Evolutionary conservation across 2,888 invertebrate species (phyloP), one percentile per base, ranked within the genome.

Genomic region (Cheiracanthium punctorium): DNA sequence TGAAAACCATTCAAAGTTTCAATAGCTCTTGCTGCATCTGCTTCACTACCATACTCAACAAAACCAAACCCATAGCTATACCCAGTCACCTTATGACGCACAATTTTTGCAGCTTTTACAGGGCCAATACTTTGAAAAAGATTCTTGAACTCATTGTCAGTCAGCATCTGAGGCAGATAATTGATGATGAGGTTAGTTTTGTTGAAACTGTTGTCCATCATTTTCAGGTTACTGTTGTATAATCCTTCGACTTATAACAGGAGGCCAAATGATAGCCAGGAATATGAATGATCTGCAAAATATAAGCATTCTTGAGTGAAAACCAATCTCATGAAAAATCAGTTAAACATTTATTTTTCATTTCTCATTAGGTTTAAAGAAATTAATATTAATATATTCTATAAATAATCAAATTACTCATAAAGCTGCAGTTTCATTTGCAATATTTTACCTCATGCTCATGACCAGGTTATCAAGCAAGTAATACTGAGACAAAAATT

Each of bases 1-100:
- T 95, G 95, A 89, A 95, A 94, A 41, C 97, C 97, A 92, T 98
- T 97, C 90, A 97, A 93, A 65, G 95, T 95, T 90, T 95, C 94
- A 89, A 98, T 97, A 71, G 98, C 98, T 90, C 95, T 94, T 80
- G 94, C 92, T 48, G 98, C 97, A 92, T 97, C 96, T 91, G 95
- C 95, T 89, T 96, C 95, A 85, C 95, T 94, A 77, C 95, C 94
- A 92, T 96, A 98, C 92, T 98, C 97, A 69, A 98, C 97, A 92
- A 98, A 98, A 58, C 97, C 98, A 92, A 97, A 98, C 64, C 98
- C 98, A 92, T 96, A 98, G 92, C 97, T 97, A 93, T 98, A 98
- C 72, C 97, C 97, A 92, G 97, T 97, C 94, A 90, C 88, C 75
- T 91, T 91, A 87, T 92, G 92, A 5, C 92, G 89, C 17, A 92